Evolutionary conservation across 92 coral and sea anemone genomes (phyloP), one percentile per base, ranked within the genome.

Genomic region (Umimayanthus kanabou): DNA sequence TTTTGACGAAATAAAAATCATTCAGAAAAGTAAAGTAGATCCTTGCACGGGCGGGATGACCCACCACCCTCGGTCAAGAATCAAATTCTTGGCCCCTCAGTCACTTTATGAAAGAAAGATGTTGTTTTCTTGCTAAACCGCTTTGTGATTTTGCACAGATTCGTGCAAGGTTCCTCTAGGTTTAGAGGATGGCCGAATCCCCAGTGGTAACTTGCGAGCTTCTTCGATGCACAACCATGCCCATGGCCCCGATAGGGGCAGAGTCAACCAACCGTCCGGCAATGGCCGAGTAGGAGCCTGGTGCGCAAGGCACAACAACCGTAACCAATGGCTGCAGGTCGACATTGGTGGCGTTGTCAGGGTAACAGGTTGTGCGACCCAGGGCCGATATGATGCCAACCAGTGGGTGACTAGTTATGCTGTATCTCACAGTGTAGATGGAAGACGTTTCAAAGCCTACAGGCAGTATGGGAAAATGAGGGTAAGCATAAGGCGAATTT

Each of bases 241-340:
- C 11, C 94, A 94, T 73, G 92, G 94, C 43, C 91, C 98, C 30
- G 93, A 92, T 76, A 91, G 95, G 58, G 93, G 90, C 33, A 95
- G 98, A 45, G 89, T 96, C 73, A 93, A 96, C 88, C 90, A 85
- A 70, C 92, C 93, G 11, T 89, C 93, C 42, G 75, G 89, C 57
- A 77, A 90, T 8, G 90, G 95, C 18, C 91, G 99, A 14, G 85
- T 88, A 1, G 99, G 99, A 5, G 98, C 94, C 77, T 97, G 99
- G 99, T 88, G 93, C 71, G 95, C 99, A 6, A 89, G 90, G 71
- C 42, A 89, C 45, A 90, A 91, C 33, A 92, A 97, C 80, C 87
- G 76, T 4, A 92, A 86, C 40, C 98, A 96, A 5, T 97, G 99
- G 99, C 84, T 95, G 49, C 94, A 95, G 81, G 91, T 95, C 4